phyloP scores from a whole-genome alignment of 2,888 invertebrate genomes.

The Hydropsyche betteni region DNA sequence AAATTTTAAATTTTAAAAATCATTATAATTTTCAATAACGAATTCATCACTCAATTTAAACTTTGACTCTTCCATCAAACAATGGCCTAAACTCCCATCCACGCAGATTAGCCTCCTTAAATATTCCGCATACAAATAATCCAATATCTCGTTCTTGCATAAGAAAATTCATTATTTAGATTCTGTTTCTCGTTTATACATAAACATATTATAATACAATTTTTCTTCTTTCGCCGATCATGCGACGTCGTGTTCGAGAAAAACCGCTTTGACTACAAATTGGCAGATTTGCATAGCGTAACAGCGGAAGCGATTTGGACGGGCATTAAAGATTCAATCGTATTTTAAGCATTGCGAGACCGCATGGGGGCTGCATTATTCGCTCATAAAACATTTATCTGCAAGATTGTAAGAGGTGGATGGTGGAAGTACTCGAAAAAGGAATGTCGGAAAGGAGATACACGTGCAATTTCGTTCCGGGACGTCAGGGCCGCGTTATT shows the following conservation, averaged over 20 bases:
- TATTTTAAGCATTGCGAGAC: slow-evolving; percentile 7
- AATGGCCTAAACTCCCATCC: too few species aligned
- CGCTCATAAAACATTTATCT: slow-evolving; percentile 36
- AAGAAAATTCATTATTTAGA: too few species aligned
- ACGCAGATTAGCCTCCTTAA: too few species aligned
- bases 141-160: too few species aligned
- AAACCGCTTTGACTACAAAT: slow-evolving; percentile 14
- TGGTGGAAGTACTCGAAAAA: not conserved
- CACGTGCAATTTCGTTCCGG: slow-evolving; percentile 8
- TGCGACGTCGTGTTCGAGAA: not conserved
- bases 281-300: slow-evolving; percentile 17
- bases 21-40: too few species aligned
- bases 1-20: too few species aligned
- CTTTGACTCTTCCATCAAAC: too few species aligned
- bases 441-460: not conserved
- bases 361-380: slow-evolving; percentile 22
- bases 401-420: slow-evolving; percentile 14
- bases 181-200: too few species aligned
- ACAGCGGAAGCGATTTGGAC: slow-evolving; percentile 10
- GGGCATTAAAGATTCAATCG: slow-evolving; percentile 14
- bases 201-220: too few species aligned
- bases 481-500: not conserved
- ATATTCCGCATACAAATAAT: too few species aligned
- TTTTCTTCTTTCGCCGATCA: too few species aligned
- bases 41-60: too few species aligned